Evolutionary conservation across 2,113 vertebrate species (phyloP).

Genomic region (Callionymus lyra): DNA sequence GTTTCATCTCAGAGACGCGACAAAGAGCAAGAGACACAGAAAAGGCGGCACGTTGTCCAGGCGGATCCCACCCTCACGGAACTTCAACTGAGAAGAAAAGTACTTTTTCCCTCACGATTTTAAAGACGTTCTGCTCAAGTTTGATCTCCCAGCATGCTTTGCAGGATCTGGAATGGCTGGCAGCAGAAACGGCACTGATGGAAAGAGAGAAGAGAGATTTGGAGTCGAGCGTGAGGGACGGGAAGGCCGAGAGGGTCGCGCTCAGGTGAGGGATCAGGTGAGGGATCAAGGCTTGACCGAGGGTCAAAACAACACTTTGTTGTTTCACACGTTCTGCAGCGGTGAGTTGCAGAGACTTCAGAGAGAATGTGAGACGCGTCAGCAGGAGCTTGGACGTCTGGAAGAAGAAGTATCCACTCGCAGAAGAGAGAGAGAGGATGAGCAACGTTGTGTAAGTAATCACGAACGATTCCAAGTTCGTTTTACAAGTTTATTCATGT

Average conservation of each 20-base stretch:
- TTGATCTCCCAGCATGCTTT: constrained; percentile 33
- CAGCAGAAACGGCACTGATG: constrained; percentile 29
- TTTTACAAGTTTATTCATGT: not conserved
- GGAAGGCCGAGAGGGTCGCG: constrained; percentile 24
- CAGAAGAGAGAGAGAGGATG: constrained; percentile 2
- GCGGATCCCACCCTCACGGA: constrained; percentile 40
- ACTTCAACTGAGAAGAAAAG: constrained; percentile 45
- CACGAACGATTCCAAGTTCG: not conserved
- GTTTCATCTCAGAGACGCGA: constrained; percentile 38
- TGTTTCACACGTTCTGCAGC: constrained; percentile 17
- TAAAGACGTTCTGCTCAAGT: no score
- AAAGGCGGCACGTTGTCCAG: constrained; percentile 42
- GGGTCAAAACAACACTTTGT: not conserved
- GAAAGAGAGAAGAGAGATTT: constrained; percentile 27
- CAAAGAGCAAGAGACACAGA: constrained; percentile 41
- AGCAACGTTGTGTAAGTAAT: constrained; percentile 12
- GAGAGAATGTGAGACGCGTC: constrained; percentile 31
- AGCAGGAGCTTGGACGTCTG: constrained; percentile 15
- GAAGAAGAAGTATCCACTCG: constrained; percentile 38
- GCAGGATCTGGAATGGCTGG: constrained; percentile 20
- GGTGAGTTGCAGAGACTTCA: constrained; percentile 38
- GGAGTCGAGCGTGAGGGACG: constrained; percentile 32
- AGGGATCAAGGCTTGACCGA: not conserved
- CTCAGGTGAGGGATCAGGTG: constrained; percentile 45
- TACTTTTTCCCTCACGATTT: no score